Evolutionary conservation across 2,888 invertebrate genomes (phyloP).

Genomic region (Leucophora obtusa): DNA sequence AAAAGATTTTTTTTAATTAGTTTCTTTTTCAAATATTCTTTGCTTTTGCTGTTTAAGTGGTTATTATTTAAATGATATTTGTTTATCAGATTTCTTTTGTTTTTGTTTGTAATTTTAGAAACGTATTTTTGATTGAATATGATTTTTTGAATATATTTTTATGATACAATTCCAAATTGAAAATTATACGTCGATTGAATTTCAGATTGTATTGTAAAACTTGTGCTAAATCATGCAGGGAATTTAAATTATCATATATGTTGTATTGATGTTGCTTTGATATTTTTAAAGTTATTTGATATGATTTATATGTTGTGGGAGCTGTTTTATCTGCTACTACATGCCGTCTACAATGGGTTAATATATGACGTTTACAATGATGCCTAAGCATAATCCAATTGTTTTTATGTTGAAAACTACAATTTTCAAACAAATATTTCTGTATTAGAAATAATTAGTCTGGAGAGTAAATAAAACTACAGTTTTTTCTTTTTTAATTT

Average conservation of each 20-base stretch:
- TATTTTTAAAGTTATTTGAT: constrained; percentile 25
- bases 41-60: neutral
- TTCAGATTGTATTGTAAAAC: constrained; percentile 67
- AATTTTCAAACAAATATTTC: neutral
- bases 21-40: neutral
- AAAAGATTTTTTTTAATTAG: too few relatives aligned
- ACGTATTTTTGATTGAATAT: neutral
- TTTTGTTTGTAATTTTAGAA: neutral
- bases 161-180: constrained; percentile 71
- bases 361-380: constrained; percentile 65
- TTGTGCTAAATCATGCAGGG: constrained; percentile 27
- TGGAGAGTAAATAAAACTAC: constrained; percentile 13
- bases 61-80: neutral
- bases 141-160: constrained; percentile 72
- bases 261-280: neutral
- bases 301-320: neutral
- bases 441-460: neutral
- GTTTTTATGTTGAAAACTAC: constrained; percentile 54
- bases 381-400: constrained; percentile 75
- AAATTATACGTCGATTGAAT: constrained; percentile 69
- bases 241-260: neutral
- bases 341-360: constrained; percentile 67
- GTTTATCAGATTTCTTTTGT: neutral
- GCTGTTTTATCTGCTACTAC: constrained; percentile 64
- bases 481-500: constrained; percentile 14